Evolutionary conservation across 2,113 vertebrate species (phyloP), one percentile per base, ranked within the genome.

Genomic region (Hystrix brachyura): DNA sequence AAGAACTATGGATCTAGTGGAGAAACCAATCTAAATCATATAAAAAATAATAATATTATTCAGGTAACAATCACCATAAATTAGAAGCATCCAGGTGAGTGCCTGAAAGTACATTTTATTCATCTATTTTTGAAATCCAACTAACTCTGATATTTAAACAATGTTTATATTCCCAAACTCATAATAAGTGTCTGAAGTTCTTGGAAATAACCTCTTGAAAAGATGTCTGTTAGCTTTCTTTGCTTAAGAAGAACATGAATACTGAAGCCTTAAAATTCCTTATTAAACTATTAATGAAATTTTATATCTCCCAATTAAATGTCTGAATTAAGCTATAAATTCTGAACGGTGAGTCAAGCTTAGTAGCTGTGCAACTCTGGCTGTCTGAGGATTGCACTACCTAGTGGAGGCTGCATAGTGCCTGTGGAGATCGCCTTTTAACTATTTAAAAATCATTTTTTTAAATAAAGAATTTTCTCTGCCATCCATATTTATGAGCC

Each of bases 171-270:
- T 72, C 72, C 79, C 32, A 43, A 46, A n/a, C 9, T 94, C 25
- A 80, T 51, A 21, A 0, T 6, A 29, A 38, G 65, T 69, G 65
- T 90, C 74, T 64, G 19, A 89, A 78, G 51, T 85, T 93, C 94
- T 97, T 92, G 87, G 96, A 92, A 90, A 93, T 90, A 98, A 74
- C 38, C 38, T 96, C 90, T 93, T 95, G 96, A 93, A 92, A 97
- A 96, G 62, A 84, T 96, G 94, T 97, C 80, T 90, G 97, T 96
- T 97, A 95, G 83, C 79, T 95, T 96, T 92, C 87, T 97, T 98
- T 98, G 74, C 90, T 87, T 94, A 97, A 95, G 81, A 81, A 97
- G 34, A 93, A 71, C 86, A 55, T 91, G 94, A 96, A 91, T 97
- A 96, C 97, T 97, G 97, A 95, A 89, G 92, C 92, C 96, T 91